phyloP scores from a whole-genome alignment of 2,113 vertebrate species.

The Catharus bicknelli region DNA sequence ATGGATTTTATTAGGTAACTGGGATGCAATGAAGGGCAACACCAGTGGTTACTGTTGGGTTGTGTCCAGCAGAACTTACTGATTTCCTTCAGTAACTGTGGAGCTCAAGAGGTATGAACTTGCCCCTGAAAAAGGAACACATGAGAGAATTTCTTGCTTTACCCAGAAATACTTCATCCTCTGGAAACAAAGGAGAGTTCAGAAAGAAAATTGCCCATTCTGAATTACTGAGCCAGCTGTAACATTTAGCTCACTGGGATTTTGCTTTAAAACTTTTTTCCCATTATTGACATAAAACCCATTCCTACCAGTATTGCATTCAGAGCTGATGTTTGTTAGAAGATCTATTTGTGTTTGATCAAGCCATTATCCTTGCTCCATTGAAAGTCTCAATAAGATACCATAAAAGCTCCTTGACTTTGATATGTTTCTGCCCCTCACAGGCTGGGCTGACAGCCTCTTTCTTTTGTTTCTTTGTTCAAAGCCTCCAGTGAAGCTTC shows the following conservation, averaged over 20 bases:
- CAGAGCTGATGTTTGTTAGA: slow-evolving; percentile 2
- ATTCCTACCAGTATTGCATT: not conserved
- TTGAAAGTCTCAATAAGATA: not conserved
- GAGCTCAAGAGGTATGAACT: not conserved
- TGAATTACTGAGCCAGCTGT: not conserved
- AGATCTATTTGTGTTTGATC: not conserved
- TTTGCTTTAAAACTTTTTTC: not conserved
- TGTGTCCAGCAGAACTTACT: not conserved
- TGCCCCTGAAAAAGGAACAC: not conserved
- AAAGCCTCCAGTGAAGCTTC: slow-evolving; percentile 83
- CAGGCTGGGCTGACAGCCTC: slow-evolving; percentile 5
- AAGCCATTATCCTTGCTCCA: slow-evolving; percentile 8
- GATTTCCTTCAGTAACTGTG: not conserved
- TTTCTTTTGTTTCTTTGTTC: slow-evolving; percentile 54
- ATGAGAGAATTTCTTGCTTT: not conserved
- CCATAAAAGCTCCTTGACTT: not conserved
- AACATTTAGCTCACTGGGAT: not conserved
- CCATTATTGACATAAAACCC: not conserved
- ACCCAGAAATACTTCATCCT: not conserved
- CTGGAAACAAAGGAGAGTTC: not conserved
- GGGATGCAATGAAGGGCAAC: not conserved
- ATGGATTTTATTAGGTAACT: not conserved
- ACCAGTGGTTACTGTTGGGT: not conserved
- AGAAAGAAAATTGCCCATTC: not conserved
- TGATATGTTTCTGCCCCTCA: not conserved